Evolutionary conservation across 2,113 vertebrate genomes (phyloP).

Genomic region (Poecile atricapillus): DNA sequence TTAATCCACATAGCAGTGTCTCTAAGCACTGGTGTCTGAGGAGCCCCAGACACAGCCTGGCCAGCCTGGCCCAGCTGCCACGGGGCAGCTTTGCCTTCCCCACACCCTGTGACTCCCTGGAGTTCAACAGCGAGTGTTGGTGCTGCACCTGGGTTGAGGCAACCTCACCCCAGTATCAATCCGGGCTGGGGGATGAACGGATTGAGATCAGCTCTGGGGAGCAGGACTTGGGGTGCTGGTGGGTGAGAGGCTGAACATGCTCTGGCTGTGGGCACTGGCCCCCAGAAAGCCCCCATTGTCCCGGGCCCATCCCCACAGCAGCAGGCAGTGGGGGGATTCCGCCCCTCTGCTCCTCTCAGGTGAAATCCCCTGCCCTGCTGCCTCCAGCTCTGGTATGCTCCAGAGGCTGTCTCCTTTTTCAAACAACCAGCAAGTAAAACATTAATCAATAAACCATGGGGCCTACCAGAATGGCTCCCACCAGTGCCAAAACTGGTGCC

Average conservation of each 20-base stretch:
- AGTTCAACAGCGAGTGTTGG: not conserved
- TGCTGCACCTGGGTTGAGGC: not conserved
- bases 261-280: not conserved
- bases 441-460: not conserved
- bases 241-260: not conserved
- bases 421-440: not conserved
- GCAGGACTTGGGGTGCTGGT: not conserved
- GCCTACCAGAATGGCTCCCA: not conserved
- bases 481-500: not conserved
- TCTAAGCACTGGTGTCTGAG: not conserved
- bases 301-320: not conserved
- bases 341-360: not conserved
- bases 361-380: not conserved
- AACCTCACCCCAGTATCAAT: not conserved
- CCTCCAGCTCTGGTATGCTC: not conserved
- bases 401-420: not conserved
- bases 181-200: not conserved
- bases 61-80: not conserved
- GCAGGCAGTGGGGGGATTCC: not conserved
- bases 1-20: not conserved
- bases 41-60: not conserved
- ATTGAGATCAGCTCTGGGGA: not conserved
- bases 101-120: not conserved
- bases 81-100: accelerated
- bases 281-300: not conserved